Evolutionary conservation across 64 coral and sea anemone genomes (phyloP), one percentile per base, ranked within the genome.

Genomic region (Stichodactyla helianthus): DNA sequence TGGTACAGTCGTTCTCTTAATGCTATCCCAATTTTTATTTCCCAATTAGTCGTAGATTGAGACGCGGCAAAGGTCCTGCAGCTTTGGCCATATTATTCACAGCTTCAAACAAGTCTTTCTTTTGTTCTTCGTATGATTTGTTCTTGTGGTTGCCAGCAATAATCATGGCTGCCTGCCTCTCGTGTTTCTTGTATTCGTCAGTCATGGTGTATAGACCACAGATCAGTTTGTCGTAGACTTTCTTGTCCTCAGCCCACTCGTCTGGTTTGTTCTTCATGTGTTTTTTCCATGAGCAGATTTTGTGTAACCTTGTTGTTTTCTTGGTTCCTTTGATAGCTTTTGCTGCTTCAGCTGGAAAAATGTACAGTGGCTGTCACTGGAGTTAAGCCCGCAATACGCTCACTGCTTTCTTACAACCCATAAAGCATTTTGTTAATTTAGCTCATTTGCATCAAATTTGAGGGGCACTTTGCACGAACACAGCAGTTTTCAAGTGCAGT

Each of bases 131-230:
- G n/a, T 95, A 79, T 16, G 85, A 80, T 76, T 89, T 90, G 16
- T 92, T 53, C 82, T 89, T 82, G 28, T 91, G 63, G 28, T 94
- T 78, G 28, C 88, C 87, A 25, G 90, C 68, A 50, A 99, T 83
- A 52, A 99, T 65, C 50, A 85, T 87, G 26, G 93, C 97, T 59
- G 92, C 97, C 9, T 88, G 89, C 9, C 65, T 82, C 6, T 89
- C 89, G 25, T 95, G 97, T 86, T 89, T 90, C 22, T 95, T 92
- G 82, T 99, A 91, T 50, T 95, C 86, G 52, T 99, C 93, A 82
- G 93, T 62, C 85, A 79, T 82, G 5, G 90, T 93, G 25, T 94
- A 99, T 84, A 99, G 77, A 7, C 97, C 97, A 51, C 97, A 99
- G 6, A 92, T 99, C 11, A 95, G 86, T 74, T 99, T 99, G 68